Base-by-base conservation (phyloP, 1,140 invertebrate species). In the Luehdorfia chinensis region DNA sequence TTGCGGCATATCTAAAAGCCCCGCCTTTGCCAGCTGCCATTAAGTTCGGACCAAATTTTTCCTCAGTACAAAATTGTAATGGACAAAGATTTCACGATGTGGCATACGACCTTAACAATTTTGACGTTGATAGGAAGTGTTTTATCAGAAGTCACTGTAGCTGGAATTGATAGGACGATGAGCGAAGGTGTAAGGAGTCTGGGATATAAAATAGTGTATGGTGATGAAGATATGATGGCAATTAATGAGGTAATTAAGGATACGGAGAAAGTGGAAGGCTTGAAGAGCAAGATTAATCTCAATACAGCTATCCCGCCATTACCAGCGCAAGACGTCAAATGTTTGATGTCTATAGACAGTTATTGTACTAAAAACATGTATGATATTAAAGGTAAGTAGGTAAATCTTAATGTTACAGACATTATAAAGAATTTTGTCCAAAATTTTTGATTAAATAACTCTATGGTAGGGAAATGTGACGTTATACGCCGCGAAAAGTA, bases 261-360 rank as follows among this genome's bases (percentile, higher is more conserved):
- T 8, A 41, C 56, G 1, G 77, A 81, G 36, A 76, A 75, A 13
- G 37, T 47, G 9, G 41, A 61, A 8, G 37, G 32, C 2, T 18
- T 70, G 34, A 75, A 74, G 46, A 59, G 47, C 5, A 70, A 47
- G 30, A 33, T 62, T 3, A 55, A 68, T 23, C 12, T 78, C 6
- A 70, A 75, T 15, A 55, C 72, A 21, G 46, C 55, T 0, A 52
- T 75, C 4, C 52, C 66, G 1, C 70, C 71, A 1, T 33, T 85
- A 15, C 68, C 67, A 1, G 33, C 67, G 5, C 41, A 51, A 25
- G 81, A 85, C 18, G 77, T 85, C 1, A 85, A 85, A 55, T 85
- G 81, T 32, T 56, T 85, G 51, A 80, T 81, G 70, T 85, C 81
- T 0, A 71, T 72, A 5, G 74, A 83, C 18, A 52, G 64, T 39